These are phyloP conservation scores for Epinephelus coioides DNA, from an alignment of 2,797 vertebrate species.

Conservation along the genomic window DNA sequence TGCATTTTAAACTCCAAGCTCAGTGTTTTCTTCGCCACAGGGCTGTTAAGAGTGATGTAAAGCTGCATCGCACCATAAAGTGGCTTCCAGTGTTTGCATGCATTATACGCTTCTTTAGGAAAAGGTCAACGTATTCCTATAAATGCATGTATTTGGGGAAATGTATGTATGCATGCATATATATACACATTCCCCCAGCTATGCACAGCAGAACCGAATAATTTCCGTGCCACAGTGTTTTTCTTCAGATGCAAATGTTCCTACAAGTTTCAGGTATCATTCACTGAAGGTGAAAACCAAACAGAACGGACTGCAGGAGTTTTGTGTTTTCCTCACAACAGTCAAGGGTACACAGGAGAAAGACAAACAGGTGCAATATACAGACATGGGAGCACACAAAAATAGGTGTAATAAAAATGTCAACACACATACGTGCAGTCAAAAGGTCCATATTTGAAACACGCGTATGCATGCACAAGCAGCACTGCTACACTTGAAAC, in stretches of 20 bases:
- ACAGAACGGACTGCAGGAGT: background rate
- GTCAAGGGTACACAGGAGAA: slow-evolving; percentile 5
- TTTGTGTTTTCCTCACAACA: slow-evolving; percentile 14
- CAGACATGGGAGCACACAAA: background rate
- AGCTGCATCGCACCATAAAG: slow-evolving; percentile 22
- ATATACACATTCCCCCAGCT: background rate
- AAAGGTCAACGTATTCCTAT: slow-evolving; percentile 66
- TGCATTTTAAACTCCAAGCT: slow-evolving; percentile 54
- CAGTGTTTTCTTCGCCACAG: slow-evolving; percentile 50
- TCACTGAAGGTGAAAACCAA: background rate
- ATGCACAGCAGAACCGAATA: slow-evolving; percentile 24
- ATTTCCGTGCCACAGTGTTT: slow-evolving; percentile 1
- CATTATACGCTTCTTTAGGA: slow-evolving; percentile 48
- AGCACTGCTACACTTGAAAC: background rate
- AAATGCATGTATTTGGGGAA: slow-evolving; percentile 35
- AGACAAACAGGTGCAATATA: slow-evolving; percentile 20
- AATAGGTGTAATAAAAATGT: background rate
- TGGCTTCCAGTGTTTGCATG: slow-evolving; percentile 45
- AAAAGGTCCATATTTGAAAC: background rate
- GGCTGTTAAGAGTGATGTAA: slow-evolving; percentile 54
- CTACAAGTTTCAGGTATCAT: background rate
- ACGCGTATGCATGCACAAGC: background rate
- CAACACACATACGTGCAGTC: background rate
- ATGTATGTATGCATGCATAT: slow-evolving; percentile 28
- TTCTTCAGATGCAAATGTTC: slow-evolving; percentile 26